A percentile compares a stretch with the other conserved stretches of the same genome.
Evolutionary conservation across 2,888 invertebrate genomes (phyloP).

Genomic region (Andrena bicolor): DNA sequence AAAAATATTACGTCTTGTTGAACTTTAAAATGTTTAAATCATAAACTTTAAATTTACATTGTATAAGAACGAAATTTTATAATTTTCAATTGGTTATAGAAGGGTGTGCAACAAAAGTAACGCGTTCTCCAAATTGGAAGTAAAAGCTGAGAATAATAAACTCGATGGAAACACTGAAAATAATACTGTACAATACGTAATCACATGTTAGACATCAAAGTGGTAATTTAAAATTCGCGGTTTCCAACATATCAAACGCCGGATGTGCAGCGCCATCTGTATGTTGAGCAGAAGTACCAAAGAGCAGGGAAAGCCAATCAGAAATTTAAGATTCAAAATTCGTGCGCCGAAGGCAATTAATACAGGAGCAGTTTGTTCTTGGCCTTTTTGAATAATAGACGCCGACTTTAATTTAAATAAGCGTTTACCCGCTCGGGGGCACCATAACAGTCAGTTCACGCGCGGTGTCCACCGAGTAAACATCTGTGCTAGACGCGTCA

Average conservation of each 20-base stretch:
- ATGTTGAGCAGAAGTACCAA: background rate
- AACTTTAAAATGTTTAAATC: too few species aligned
- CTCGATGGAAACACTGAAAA: background rate
- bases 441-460: background rate
- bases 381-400: background rate
- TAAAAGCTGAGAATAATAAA: background rate
- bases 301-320: background rate
- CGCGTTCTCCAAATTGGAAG: too few species aligned
- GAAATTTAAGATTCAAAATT: background rate
- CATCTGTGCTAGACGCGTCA: background rate
- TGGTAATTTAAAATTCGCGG: constrained; percentile 2
- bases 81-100: too few species aligned
- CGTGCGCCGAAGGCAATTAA: background rate
- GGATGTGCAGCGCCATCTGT: background rate
- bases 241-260: background rate
- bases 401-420: background rate
- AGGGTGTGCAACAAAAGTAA: too few species aligned
- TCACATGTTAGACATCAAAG: background rate
- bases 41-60: too few species aligned
- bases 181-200: background rate
- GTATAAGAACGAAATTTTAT: too few species aligned
- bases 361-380: background rate
- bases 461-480: background rate
- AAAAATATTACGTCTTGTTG: too few species aligned
- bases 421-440: background rate